A percentile compares a stretch with the other conserved stretches of the same genome.
Evolutionary conservation across 2,888 invertebrate species (phyloP).

Genomic region (Deilephila porcellus): DNA sequence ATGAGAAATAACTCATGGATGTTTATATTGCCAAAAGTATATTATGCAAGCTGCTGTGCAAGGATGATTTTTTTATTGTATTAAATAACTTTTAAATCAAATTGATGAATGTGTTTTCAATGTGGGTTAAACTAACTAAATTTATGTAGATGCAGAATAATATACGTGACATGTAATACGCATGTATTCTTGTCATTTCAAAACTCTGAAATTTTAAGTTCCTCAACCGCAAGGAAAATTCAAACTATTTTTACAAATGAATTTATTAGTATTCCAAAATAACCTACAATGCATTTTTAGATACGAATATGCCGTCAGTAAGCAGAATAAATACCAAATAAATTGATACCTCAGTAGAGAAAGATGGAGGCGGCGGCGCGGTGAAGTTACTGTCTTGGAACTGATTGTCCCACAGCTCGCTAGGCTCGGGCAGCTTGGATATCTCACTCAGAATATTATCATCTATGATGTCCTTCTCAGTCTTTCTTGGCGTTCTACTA

Average conservation of each 20-base stretch:
- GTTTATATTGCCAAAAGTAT: no score
- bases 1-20: no score
- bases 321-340: not conserved
- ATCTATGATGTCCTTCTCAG: constrained; percentile 70
- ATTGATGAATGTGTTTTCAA: no score
- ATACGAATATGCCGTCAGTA: not conserved
- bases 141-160: no score
- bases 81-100: no score
- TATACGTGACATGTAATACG: no score
- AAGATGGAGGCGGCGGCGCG: constrained; percentile 50
- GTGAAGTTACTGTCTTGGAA: constrained; percentile 61
- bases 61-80: no score
- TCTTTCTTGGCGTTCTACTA: constrained; percentile 70
- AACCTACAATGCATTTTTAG: not conserved
- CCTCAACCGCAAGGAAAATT: not conserved
- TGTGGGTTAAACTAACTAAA: no score
- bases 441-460: constrained; percentile 78
- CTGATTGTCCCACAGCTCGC: constrained; percentile 75
- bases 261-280: not conserved
- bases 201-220: no score
- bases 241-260: not conserved
- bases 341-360: constrained; percentile 56
- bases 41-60: no score
- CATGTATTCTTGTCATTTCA: no score
- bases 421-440: constrained; percentile 74